phyloP scores from a whole-genome alignment of 2,113 vertebrate genomes.

The Chaetorhynchus papuensis region DNA sequence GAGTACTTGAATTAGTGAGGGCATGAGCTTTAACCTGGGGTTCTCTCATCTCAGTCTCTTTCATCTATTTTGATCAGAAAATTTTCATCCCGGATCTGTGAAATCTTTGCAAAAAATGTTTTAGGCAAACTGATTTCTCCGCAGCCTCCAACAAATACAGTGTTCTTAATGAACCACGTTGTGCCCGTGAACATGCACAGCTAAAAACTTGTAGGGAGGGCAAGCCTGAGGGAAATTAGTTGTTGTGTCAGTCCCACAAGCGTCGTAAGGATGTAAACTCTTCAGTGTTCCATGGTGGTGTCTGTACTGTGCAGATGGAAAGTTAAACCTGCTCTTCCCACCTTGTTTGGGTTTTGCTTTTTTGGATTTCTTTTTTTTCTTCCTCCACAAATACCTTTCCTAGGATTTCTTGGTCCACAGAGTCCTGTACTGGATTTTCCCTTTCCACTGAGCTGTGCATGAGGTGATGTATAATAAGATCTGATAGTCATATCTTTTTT shows the following conservation, averaged over 20 bases:
- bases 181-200: not conserved
- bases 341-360: not conserved
- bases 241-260: not conserved
- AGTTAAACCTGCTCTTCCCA: not conserved
- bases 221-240: not conserved
- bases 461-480: not conserved
- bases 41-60: not conserved
- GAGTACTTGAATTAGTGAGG: not conserved
- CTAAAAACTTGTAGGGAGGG: not conserved
- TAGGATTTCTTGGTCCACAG: not conserved
- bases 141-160: not conserved
- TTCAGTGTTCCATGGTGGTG: not conserved
- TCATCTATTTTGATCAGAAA: not conserved
- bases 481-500: not conserved
- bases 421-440: not conserved
- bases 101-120: not conserved
- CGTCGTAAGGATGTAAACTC: not conserved
- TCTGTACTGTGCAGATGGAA: not conserved
- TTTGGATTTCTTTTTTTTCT: rapidly evolving
- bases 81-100: not conserved
- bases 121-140: not conserved
- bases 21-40: not conserved
- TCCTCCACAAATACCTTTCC: not conserved
- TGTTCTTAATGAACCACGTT: not conserved
- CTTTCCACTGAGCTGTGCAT: not conserved